Evolutionary conservation across 1,140 invertebrate genomes (phyloP).

Genomic region (Muscidifurax raptorellus): DNA sequence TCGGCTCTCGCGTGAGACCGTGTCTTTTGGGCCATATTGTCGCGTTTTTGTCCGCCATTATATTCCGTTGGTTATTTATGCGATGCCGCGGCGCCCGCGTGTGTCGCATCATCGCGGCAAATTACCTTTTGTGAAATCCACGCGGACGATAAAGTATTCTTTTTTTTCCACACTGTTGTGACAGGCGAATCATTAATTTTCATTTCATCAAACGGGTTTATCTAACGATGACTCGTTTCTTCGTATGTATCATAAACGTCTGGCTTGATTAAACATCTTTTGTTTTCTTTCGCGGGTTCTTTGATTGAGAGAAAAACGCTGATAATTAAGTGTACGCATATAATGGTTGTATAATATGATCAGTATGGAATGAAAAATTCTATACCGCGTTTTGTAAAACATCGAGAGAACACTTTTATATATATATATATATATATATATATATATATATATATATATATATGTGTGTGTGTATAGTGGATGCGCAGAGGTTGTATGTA

Average conservation of each 20-base stretch:
- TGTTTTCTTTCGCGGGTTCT: neutral
- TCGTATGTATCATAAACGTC: neutral
- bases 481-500: neutral
- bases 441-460: too few relatives aligned
- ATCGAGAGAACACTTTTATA: too few relatives aligned
- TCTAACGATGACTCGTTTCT: neutral
- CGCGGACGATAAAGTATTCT: neutral
- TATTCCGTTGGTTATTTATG: neutral
- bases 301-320: neutral
- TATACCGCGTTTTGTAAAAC: too few relatives aligned
- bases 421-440: too few relatives aligned
- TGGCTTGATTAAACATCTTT: neutral
- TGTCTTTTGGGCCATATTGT: neutral
- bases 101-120: neutral
- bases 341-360: too few relatives aligned
- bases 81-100: neutral
- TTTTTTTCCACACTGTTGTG: neutral
- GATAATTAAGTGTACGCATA: too few relatives aligned
- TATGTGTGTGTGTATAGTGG: neutral
- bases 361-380: too few relatives aligned
- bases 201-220: neutral
- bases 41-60: neutral
- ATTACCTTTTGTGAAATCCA: conserved; percentile 6
- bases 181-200: neutral
- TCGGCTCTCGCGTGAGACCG: neutral